A percentile compares a stretch with the other conserved stretches of the same genome.
phyloP scores from a whole-genome alignment of 2,113 vertebrate species.

The Hemiprocne comata region DNA sequence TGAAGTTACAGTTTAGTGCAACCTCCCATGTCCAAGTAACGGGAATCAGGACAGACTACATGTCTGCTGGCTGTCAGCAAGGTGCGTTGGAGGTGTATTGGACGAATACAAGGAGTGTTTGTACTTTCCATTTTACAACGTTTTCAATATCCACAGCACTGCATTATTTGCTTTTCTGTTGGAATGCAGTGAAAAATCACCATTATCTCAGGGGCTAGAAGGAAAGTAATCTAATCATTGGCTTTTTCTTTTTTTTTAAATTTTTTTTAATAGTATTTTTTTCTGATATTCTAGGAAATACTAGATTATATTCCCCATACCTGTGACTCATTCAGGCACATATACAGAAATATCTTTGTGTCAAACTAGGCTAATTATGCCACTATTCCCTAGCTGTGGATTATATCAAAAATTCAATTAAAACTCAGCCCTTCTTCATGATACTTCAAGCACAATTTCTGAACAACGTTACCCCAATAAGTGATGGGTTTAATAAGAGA shows the following conservation, averaged over 20 bases:
- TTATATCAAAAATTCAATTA: background rate
- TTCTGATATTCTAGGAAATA: background rate
- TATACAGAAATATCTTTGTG: background rate
- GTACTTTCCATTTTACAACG: background rate
- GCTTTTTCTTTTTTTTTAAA: background rate
- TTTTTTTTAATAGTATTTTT: too few relatives aligned
- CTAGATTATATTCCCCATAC: background rate
- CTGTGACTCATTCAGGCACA: background rate
- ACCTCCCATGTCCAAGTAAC: background rate
- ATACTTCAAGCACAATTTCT: background rate
- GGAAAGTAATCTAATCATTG: background rate
- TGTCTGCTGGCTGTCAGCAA: background rate
- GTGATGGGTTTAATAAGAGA: background rate
- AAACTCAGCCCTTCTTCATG: background rate
- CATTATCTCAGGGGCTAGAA: background rate
- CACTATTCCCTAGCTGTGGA: background rate
- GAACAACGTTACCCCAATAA: background rate
- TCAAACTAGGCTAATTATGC: constrained; percentile 24
- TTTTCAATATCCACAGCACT: background rate
- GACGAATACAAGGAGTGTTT: background rate
- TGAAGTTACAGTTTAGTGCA: background rate
- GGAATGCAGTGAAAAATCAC: background rate
- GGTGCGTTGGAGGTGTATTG: background rate
- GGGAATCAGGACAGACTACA: background rate
- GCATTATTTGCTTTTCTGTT: background rate